phyloP scores from a whole-genome alignment of 2,888 invertebrate species.

The Trilocha varians region DNA sequence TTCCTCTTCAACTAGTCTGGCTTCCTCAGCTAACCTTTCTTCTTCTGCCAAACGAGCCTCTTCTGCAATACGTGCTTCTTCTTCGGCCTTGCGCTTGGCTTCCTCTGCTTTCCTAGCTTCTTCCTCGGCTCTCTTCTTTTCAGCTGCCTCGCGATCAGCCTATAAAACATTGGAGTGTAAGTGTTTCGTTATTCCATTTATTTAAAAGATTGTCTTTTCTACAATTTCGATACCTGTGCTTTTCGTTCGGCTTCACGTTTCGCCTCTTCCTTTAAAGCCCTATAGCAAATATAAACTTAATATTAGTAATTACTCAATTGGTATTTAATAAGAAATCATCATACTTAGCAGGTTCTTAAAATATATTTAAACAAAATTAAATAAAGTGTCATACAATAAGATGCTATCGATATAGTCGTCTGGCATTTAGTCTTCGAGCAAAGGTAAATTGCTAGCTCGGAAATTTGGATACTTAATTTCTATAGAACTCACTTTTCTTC shows the following conservation, averaged over 20 bases:
- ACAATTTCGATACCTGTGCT: slow-evolving; percentile 43
- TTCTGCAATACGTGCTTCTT: slow-evolving; percentile 56
- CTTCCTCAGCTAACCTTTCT: slow-evolving; percentile 46
- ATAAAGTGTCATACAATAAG: too few relatives aligned
- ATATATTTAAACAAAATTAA: too few relatives aligned
- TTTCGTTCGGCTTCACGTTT: slow-evolving; percentile 65
- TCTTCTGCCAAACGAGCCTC: slow-evolving; percentile 62
- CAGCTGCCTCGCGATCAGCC: slow-evolving; percentile 58
- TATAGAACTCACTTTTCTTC: slow-evolving; percentile 70
- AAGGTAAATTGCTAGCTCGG: too few relatives aligned
- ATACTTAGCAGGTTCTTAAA: too few relatives aligned
- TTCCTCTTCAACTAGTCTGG: slow-evolving; percentile 47
- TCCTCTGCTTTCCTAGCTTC: slow-evolving; percentile 62
- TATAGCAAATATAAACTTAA: slow-evolving; percentile 22
- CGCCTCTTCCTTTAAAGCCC: slow-evolving; percentile 68
- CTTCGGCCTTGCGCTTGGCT: slow-evolving; percentile 54
- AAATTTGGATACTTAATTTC: not conserved
- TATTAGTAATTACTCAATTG: too few relatives aligned
- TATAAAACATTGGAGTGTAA: too few relatives aligned
- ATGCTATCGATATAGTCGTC: too few relatives aligned
- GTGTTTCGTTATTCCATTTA: too few relatives aligned
- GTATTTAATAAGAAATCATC: not conserved
- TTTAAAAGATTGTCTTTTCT: too few relatives aligned
- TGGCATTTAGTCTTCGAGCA: too few relatives aligned
- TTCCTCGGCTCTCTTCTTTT: slow-evolving; percentile 65